A percentile compares a stretch with the other conserved stretches of the same genome.
Evolutionary conservation across 2,113 vertebrate species (phyloP).

Genomic region (Lutjanus erythropterus): DNA sequence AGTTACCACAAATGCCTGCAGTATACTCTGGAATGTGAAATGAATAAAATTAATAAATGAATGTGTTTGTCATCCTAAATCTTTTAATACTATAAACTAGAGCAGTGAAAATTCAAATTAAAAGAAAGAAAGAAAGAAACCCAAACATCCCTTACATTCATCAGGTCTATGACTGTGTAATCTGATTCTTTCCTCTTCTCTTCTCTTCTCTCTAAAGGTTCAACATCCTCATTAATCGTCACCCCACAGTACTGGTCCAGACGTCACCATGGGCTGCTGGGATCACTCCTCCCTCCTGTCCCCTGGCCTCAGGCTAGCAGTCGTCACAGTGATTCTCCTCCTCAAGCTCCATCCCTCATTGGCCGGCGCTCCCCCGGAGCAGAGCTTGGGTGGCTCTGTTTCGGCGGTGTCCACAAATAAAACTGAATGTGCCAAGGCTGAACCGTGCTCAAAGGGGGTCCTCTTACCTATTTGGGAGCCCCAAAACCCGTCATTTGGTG

Average conservation of each 20-base stretch:
- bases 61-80: neutral
- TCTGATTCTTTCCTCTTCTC: slow-evolving; percentile 22
- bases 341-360: slow-evolving; percentile 76
- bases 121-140: neutral
- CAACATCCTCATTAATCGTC: slow-evolving; percentile 54
- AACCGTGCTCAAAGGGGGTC: slow-evolving; percentile 90
- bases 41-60: too few species aligned
- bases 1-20: too few species aligned
- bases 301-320: slow-evolving; percentile 82
- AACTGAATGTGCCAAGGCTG: slow-evolving; percentile 87
- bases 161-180: neutral
- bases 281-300: slow-evolving; percentile 74
- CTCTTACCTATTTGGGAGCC: slow-evolving; percentile 96
- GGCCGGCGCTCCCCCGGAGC: slow-evolving; percentile 74
- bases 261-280: slow-evolving; percentile 85
- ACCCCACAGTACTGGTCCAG: slow-evolving; percentile 5
- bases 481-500: slow-evolving; percentile 94
- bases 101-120: neutral
- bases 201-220: slow-evolving; percentile 76
- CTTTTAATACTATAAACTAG: neutral
- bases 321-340: slow-evolving; percentile 83
- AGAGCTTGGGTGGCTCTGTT: slow-evolving; percentile 73
- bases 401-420: slow-evolving; percentile 79
- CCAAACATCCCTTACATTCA: neutral
- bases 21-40: too few species aligned